A percentile compares a stretch with the other conserved stretches of the same genome.
phyloP scores from a whole-genome alignment of 2,113 vertebrate species.

The Laticauda colubrina region DNA sequence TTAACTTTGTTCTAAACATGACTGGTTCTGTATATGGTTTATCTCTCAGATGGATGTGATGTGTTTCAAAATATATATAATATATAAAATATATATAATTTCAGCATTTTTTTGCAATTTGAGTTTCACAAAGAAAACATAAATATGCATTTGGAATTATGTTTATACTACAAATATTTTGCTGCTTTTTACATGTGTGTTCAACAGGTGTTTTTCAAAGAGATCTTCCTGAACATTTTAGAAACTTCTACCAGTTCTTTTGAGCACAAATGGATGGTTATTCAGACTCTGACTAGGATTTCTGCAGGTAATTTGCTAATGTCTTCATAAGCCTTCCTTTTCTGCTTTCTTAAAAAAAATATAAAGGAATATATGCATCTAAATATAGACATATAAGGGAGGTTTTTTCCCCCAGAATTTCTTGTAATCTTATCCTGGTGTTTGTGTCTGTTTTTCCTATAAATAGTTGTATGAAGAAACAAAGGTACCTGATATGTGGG shows the following conservation, averaged over 20 bases:
- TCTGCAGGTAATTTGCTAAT: slow-evolving; percentile 84
- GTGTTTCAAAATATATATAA: neutral
- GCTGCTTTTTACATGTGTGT: slow-evolving; percentile 34
- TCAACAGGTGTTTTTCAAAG: slow-evolving; percentile 93
- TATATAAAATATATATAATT: neutral
- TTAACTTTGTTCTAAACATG: neutral
- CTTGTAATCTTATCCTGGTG: neutral
- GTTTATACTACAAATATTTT: neutral
- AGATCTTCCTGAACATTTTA: slow-evolving; percentile 96
- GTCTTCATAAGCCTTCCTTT: neutral
- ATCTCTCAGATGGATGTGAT: neutral
- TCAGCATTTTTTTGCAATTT: neutral
- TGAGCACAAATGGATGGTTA: slow-evolving; percentile 99
- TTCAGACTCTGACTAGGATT: slow-evolving; percentile 96
- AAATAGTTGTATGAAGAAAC: neutral
- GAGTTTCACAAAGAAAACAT: neutral
- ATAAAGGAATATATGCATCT: neutral
- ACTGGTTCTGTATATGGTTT: neutral
- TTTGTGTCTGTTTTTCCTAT: neutral
- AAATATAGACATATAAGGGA: neutral
- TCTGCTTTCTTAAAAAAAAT: neutral
- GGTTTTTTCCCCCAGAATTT: neutral
- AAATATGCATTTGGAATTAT: neutral
- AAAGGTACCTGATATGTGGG: neutral
- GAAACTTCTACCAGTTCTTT: slow-evolving; percentile 97